Evolutionary conservation across 2,888 invertebrate species (phyloP).

Genomic region (Orthosia gracilis): DNA sequence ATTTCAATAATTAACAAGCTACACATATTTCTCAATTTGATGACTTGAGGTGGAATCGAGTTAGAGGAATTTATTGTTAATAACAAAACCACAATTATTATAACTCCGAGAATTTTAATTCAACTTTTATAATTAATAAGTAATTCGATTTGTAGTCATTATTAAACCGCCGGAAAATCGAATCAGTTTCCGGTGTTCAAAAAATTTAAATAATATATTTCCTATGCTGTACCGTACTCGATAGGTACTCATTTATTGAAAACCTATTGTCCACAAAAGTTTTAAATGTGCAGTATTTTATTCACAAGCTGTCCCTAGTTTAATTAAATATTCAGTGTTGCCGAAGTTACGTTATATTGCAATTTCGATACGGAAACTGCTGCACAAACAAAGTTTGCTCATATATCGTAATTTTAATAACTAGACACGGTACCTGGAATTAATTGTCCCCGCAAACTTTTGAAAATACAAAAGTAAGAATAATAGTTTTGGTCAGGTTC

Average conservation of each 20-base stretch:
- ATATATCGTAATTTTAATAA: constrained; percentile 58
- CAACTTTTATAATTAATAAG: neutral
- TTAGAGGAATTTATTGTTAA: neutral
- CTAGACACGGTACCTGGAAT: constrained; percentile 36
- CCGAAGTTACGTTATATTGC: constrained; percentile 41
- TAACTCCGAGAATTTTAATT: neutral
- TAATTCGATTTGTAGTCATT: constrained; percentile 26
- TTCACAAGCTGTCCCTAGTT: constrained; percentile 47
- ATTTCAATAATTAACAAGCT: no score
- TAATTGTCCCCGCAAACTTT: constrained; percentile 43
- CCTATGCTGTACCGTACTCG: neutral
- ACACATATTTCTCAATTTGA: no score
- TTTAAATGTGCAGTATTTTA: constrained; percentile 45
- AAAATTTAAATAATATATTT: constrained; percentile 18
- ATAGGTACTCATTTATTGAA: constrained; percentile 9
- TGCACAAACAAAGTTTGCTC: constrained; percentile 45
- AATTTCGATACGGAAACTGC: constrained; percentile 46
- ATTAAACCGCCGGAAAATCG: constrained; percentile 2
- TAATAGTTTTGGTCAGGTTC: neutral
- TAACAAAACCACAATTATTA: neutral
- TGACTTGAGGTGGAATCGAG: no score
- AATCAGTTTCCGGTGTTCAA: neutral
- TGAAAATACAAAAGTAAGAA: constrained; percentile 32
- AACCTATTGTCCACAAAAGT: constrained; percentile 27
- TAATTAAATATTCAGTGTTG: constrained; percentile 59